Percentiles rank a stretch among this genome's conserved stretches.
phyloP scores from a whole-genome alignment of 2,888 invertebrate species.

The Dolichopus griseipennis region DNA sequence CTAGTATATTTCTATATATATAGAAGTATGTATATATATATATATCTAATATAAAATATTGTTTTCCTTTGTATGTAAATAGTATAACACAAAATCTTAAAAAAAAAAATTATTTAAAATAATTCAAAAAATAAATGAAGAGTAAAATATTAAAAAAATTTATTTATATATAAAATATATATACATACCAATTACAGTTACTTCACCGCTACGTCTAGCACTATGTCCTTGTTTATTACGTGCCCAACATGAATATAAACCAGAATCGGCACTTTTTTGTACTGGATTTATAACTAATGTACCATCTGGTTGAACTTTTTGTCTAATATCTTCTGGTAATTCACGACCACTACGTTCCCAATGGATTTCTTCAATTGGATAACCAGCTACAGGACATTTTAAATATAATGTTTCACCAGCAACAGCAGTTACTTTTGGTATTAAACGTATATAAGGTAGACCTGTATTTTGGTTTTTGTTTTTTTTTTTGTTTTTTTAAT shows the following conservation, averaged over 20 bases:
- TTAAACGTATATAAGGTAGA: slow-evolving; percentile 67
- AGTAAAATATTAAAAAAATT: background rate
- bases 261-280: slow-evolving; percentile 64
- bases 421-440: slow-evolving; percentile 73
- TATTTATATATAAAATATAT: too few species aligned
- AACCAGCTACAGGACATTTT: slow-evolving; percentile 74
- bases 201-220: slow-evolving; percentile 62
- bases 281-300: slow-evolving; percentile 66
- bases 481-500: background rate
- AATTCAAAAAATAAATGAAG: background rate
- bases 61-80: too few species aligned
- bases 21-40: too few species aligned
- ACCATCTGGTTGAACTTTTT: slow-evolving; percentile 64
- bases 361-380: slow-evolving; percentile 69
- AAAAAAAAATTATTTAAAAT: too few species aligned
- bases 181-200: slow-evolving; percentile 65
- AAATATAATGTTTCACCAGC: slow-evolving; percentile 65
- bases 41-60: too few species aligned
- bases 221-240: slow-evolving; percentile 68
- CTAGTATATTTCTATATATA: too few species aligned
- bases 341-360: slow-evolving; percentile 69
- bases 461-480: slow-evolving; percentile 44
- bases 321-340: slow-evolving; percentile 69
- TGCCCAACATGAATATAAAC: slow-evolving; percentile 73
- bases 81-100: too few species aligned